phyloP scores from a whole-genome alignment of 2,797 vertebrate genomes.

The Alauda arvensis region DNA sequence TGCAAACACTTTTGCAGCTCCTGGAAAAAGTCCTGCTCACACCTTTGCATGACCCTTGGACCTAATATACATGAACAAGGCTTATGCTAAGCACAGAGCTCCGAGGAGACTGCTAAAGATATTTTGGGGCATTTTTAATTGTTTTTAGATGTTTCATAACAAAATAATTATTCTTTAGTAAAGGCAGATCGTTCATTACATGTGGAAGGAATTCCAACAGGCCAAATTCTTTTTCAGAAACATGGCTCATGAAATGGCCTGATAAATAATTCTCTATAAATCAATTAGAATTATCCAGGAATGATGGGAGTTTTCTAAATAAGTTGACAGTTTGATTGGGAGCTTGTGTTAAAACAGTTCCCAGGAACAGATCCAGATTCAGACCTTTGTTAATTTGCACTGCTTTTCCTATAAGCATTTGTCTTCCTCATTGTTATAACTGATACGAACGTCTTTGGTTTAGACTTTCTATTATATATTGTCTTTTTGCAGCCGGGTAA shows the following conservation, averaged over 20 bases:
- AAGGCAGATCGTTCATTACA: neutral
- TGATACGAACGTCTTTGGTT: constrained; percentile 61
- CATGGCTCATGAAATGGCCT: neutral
- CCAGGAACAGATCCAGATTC: constrained; percentile 2
- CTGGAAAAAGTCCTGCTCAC: neutral
- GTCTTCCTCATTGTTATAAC: constrained; percentile 70
- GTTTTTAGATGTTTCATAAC: neutral
- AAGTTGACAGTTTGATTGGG: neutral
- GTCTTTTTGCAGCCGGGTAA: constrained; percentile 80
- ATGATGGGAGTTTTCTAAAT: neutral
- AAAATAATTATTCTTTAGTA: neutral
- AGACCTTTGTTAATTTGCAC: constrained; percentile 54
- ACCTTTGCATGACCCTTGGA: neutral
- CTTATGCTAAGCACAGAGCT: neutral
- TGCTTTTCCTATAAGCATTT: constrained; percentile 59
- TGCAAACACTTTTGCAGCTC: neutral
- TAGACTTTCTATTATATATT: constrained; percentile 79
- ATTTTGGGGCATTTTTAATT: neutral
- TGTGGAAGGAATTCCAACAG: neutral
- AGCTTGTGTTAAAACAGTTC: constrained; percentile 43
- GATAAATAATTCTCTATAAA: neutral
- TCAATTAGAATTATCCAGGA: neutral
- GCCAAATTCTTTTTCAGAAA: neutral
- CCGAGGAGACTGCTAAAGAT: neutral
- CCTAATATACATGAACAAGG: neutral